Evolutionary conservation across 2,888 invertebrate genomes (phyloP).

Genomic region (Diarsia brunnea): DNA sequence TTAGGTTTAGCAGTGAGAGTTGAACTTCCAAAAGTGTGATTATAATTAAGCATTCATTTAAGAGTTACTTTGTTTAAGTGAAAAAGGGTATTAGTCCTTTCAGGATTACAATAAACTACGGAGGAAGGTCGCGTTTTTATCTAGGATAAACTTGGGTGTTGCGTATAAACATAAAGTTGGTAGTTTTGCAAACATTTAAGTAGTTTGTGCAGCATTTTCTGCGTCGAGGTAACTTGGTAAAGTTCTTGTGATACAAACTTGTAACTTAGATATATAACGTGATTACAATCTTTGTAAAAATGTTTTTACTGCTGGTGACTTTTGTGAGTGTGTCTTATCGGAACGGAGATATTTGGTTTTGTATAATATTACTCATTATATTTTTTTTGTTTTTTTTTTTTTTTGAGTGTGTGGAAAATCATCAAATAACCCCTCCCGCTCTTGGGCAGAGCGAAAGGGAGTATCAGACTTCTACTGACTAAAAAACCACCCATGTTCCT

Average conservation of each 20-base stretch:
- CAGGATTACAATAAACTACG: conserved; percentile 43
- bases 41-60: background rate
- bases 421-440: too few species aligned
- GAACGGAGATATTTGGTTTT: too few species aligned
- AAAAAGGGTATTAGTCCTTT: conserved; percentile 20
- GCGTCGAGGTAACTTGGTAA: background rate
- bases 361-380: too few species aligned
- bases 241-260: conserved; percentile 24
- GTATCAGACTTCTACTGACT: too few species aligned
- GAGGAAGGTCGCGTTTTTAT: conserved; percentile 21
- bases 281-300: background rate
- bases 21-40: background rate
- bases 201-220: conserved; percentile 12
- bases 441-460: too few species aligned
- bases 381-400: too few species aligned
- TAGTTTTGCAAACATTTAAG: conserved; percentile 28
- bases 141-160: conserved; percentile 22
- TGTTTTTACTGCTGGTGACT: background rate
- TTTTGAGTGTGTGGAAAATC: too few species aligned
- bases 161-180: conserved; percentile 12
- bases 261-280: conserved; percentile 6
- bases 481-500: too few species aligned
- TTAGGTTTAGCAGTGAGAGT: background rate
- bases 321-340: too few species aligned
- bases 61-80: background rate